Base-by-base conservation (phyloP, 2,888 invertebrate genomes). In the Hydriomena furcata region DNA sequence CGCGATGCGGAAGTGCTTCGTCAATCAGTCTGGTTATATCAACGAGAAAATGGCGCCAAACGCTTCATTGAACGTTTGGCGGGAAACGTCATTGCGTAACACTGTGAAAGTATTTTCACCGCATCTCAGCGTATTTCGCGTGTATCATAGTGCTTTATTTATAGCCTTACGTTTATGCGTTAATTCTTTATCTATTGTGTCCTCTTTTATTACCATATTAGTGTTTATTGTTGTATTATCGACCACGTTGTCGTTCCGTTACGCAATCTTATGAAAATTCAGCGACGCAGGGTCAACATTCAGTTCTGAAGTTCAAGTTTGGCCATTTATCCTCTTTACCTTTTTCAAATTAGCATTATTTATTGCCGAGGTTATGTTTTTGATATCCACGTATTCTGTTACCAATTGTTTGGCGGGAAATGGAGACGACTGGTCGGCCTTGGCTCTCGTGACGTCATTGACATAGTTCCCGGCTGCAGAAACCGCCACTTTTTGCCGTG, bases 391-490 rank as follows among this genome's bases (percentile, higher is more conserved):
- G 79, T 81, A 78, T 66, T 68, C 51, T 52, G 58, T 64, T 56
- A 54, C 54, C 27, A 42, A 51, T 30, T 55, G 73, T 74, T 89
- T 84, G 89, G 88, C 88, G 89, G 89, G 87, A 89, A 84, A 57
- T 56, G 71, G 70, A 72, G 66, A 73, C 66, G 65, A 81, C 82
- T 79, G 66, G 85, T 76, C 82, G 88, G 73, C 89, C 89, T 89
- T 90, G 88, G 73, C 55, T 58, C 66, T 62, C 74, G 64, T 84
- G 80, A 87, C 88, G 87, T 86, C 87, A 88, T 70, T 85, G 84
- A 83, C 86, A 84, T 87, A 85, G 82, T 88, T 85, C 86, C 84
- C 74, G 79, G 67, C 77, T 82, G 82, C 79, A 82, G 65, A 74
- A 71, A 73, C 71, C 68, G 75, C 76, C 75, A 64, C 70, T 63